Evolutionary conservation across 37 sponge, comb jelly and placozoan genomes (phyloP).

Genomic region (Geodia barretti): DNA sequence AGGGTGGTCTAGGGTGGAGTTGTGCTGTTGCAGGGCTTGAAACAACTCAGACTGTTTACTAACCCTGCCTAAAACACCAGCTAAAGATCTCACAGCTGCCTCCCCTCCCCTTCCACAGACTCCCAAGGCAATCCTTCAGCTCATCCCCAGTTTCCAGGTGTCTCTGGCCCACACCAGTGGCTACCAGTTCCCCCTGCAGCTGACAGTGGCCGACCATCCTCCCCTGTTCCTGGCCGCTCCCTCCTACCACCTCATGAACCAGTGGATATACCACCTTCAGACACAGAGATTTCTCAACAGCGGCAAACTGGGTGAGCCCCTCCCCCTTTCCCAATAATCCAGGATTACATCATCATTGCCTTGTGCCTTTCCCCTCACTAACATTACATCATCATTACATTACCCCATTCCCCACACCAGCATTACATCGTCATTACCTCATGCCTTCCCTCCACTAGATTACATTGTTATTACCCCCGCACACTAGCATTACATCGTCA

Average conservation of each 20-base stretch:
- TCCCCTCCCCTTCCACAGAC: neutral
- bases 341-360: no score
- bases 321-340: no score
- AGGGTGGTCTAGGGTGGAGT: neutral
- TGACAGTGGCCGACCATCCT: conserved; percentile 3
- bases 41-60: no score
- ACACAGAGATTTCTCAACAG: conserved; percentile 29
- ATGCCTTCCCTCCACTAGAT: no score
- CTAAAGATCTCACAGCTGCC: neutral
- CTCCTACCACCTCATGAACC: conserved; percentile 41
- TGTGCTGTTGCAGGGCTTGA: neutral
- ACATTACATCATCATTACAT: no score
- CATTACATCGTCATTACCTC: no score
- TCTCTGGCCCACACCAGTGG: conserved; percentile 63
- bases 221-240: conserved; percentile 37
- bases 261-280: conserved; percentile 64
- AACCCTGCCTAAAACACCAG: no score
- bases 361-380: no score
- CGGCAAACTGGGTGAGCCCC: conserved; percentile 3
- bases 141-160: conserved; percentile 25
- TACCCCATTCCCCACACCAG: no score
- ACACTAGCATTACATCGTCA: no score
- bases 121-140: conserved; percentile 5
- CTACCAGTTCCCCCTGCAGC: conserved; percentile 50
- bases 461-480: no score